Evolutionary conservation across 2,888 invertebrate species (phyloP), one percentile per base, ranked within the genome.

Genomic region (Allygus modestus): DNA sequence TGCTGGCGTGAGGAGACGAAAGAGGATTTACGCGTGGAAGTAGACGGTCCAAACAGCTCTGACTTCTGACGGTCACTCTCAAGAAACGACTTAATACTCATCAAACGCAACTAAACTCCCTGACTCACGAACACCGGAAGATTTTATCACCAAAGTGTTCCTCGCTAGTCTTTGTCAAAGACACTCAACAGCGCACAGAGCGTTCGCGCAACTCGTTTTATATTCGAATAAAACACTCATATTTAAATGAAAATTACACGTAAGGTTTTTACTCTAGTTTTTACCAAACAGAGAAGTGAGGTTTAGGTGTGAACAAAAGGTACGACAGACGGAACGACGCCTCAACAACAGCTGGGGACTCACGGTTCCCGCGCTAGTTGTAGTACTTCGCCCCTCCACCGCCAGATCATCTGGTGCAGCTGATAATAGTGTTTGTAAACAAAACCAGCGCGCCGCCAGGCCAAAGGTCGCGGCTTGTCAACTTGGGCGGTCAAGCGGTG

Each of bases 341-440:
- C 31, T 31, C 65, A 15, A 58, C 12, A 23, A 65, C 65, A 65
- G 65, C 65, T 65, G 65, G 9, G 0, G 65, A 1, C 4, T 1
- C 65, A 12, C 9, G 12, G 65, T 65, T 65, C 58, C 58, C 28
- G 65, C 31, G 28, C 28, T 31, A 65, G 65, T 65, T 65, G 65
- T 65, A 65, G 28, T 65, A 17, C 31, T 65, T 65, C 65, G 65
- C 65, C 65, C 73, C 73, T 43, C 73, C 73, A 73, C 73, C 37
- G 43, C 31, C 54, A 54, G 54, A 65, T 4, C 31, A 28, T 65
- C 58, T 58, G 58, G 58, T 23, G 58, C 4, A 54, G 9, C 11
- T 9, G 58, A 58, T 58, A 69, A 69, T 37, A 9, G 37, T 73
- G 73, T 73, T 73, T 73, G 73, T 73, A 73, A 73, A 73, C 73